phyloP scores from a whole-genome alignment of 2,797 vertebrate species.

The Galaxias olidus region DNA sequence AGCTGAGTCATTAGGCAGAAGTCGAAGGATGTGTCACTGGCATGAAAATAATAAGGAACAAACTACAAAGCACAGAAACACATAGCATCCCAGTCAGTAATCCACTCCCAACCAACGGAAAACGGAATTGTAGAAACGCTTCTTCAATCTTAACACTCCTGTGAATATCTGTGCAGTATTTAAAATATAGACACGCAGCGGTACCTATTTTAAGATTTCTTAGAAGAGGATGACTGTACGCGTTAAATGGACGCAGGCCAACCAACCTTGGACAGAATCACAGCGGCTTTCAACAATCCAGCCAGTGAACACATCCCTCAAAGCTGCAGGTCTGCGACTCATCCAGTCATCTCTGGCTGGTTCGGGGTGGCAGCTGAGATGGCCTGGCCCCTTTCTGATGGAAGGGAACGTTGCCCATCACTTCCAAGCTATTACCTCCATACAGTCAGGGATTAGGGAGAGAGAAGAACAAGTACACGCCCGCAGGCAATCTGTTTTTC shows the following conservation, averaged over 20 bases:
- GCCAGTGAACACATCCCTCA: slow-evolving; percentile 40
- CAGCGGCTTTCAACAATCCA: slow-evolving; percentile 38
- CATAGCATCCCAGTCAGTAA: slow-evolving; percentile 20
- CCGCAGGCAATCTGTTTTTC: slow-evolving; percentile 80
- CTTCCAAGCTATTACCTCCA: slow-evolving; percentile 79
- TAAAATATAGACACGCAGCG: too few species aligned
- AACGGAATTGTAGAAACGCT: slow-evolving; percentile 16
- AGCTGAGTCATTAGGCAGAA: slow-evolving; percentile 66
- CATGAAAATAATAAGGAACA: slow-evolving; percentile 60
- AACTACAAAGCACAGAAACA: slow-evolving; percentile 42
- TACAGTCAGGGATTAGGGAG: slow-evolving; percentile 76
- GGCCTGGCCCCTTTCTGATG: slow-evolving; percentile 64
- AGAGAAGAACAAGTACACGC: slow-evolving; percentile 64
- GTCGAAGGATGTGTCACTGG: slow-evolving; percentile 57
- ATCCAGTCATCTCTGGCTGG: slow-evolving; percentile 42
- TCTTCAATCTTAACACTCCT: background rate
- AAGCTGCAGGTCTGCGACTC: slow-evolving; percentile 38
- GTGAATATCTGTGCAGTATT: too few species aligned
- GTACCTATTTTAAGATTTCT: too few species aligned
- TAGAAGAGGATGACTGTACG: too few species aligned
- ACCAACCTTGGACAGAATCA: slow-evolving; percentile 21
- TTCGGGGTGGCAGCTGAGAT: slow-evolving; percentile 52
- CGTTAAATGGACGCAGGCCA: slow-evolving; percentile 17
- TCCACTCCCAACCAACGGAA: slow-evolving; percentile 24
- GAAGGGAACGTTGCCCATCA: slow-evolving; percentile 70